A percentile compares a stretch with the other conserved stretches of the same genome.
Conservation (phyloP, 2,797 vertebrate species). For the Platyrinchus mystaceus region DNA sequence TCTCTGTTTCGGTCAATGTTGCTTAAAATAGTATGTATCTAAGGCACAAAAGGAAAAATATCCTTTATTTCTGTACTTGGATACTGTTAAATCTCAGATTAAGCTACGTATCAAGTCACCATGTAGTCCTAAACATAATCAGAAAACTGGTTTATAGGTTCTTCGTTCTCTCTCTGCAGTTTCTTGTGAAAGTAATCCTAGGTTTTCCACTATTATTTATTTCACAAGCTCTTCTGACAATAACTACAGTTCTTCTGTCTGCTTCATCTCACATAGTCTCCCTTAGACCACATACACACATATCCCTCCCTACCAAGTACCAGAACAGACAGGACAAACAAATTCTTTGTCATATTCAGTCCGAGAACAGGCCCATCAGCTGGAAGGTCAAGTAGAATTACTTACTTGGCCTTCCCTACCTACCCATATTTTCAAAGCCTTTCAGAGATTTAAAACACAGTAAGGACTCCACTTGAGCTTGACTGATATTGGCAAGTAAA, state of each 20-base stretch:
- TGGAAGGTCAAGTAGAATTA: background rate
- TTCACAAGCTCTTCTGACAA: background rate
- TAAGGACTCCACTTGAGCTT: background rate
- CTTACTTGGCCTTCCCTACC: background rate
- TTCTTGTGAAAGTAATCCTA: background rate
- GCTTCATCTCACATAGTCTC: background rate
- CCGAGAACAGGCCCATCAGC: background rate
- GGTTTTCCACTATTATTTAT: background rate
- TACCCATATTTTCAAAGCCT: background rate
- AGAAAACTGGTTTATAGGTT: background rate
- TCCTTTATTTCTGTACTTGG: background rate
- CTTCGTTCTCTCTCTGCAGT: background rate
- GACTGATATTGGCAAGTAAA: background rate
- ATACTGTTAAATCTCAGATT: background rate
- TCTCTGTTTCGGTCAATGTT: background rate
- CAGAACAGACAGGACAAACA: background rate
- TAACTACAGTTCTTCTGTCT: background rate
- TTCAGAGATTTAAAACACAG: background rate
- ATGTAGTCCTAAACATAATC: background rate
- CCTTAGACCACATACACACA: background rate
- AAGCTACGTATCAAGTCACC: background rate
- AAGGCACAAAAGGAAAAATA: background rate
- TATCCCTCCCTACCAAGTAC: background rate
- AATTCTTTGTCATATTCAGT: background rate
- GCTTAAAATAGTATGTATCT: background rate